Evolutionary conservation across 2,113 vertebrate species (phyloP), one percentile per base, ranked within the genome.

Genomic region (Seriola rivoliana): DNA sequence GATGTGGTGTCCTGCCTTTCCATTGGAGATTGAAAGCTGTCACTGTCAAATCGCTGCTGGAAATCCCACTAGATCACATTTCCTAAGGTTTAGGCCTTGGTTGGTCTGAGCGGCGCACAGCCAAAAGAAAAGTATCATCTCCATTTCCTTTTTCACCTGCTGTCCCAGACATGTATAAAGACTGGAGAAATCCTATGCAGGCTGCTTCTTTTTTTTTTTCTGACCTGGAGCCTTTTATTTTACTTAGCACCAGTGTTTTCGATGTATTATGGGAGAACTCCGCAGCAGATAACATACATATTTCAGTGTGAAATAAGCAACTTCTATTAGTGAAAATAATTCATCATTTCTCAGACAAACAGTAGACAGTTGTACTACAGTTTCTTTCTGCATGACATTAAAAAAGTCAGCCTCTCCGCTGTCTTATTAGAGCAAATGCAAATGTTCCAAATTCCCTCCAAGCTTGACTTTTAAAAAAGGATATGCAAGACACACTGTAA

Each of bases 391-490:
- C 59, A 25, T 52, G 21, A 50, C 65, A 60, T 85, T 81, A 62
- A 44, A 66, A 65, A 64, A 67, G 48, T 54, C 48, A 3, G 21
- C 14, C 71, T 75, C 52, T 71, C 36, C 48, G 34, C 66, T 34
- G 59, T 44, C 85, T 72, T 83, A 81, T 81, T 85, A 78, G 62
- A 77, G 66, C 44, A 55, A 74, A 85, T 71, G 67, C 78, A 82
- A 84, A 86, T 69, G 48, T 17, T 81, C 16, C 75, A n/a, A 68
- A 81, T 63, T 80, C 67, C 71, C 64, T 72, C 80, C 55, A 75
- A 71, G 81, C 87, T 73, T 77, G 79, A 86, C 76, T 91, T 86
- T 72, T 12, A 68, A 76, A 88, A 69, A 75, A 57, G 12, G 75
- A 86, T 81, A 71, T 78, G 71, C 72, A 76, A 71, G 38, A 78